Evolutionary conservation across 2,113 vertebrate genomes (phyloP).

Genomic region (Gopherus flavomarginatus): DNA sequence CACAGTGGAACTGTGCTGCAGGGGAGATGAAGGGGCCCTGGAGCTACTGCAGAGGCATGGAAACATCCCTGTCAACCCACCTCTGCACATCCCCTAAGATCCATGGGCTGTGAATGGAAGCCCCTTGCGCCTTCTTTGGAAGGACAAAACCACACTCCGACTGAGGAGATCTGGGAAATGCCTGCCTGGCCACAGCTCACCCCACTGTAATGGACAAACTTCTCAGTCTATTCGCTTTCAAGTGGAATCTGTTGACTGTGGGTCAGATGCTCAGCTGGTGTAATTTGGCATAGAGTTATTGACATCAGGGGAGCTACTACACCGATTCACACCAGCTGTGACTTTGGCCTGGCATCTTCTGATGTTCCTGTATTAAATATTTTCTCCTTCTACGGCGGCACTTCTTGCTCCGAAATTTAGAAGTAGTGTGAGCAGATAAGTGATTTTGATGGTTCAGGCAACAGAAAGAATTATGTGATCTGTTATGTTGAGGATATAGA

Average conservation of each 20-base stretch:
- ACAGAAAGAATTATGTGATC: neutral
- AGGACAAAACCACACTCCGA: neutral
- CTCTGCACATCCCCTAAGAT: neutral
- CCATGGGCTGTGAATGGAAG: neutral
- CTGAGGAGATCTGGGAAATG: neutral
- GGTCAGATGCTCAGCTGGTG: neutral
- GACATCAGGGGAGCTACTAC: constrained; percentile 1
- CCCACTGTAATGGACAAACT: neutral
- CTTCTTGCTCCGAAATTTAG: neutral
- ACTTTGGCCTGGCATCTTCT: neutral
- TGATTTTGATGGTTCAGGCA: neutral
- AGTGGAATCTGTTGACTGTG: neutral
- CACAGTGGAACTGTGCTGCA: neutral
- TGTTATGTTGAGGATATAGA: constrained; percentile 58
- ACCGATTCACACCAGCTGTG: neutral
- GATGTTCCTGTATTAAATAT: neutral
- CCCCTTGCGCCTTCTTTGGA: neutral
- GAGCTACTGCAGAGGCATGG: too few relatives aligned
- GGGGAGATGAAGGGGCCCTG: neutral
- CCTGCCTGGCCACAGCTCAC: neutral
- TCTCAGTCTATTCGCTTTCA: neutral
- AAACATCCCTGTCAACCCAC: neutral
- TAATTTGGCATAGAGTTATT: neutral
- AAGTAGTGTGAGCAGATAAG: neutral
- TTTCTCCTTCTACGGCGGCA: neutral